phyloP scores from a whole-genome alignment of 2,888 invertebrate genomes.

The Pelosia muscerda region DNA sequence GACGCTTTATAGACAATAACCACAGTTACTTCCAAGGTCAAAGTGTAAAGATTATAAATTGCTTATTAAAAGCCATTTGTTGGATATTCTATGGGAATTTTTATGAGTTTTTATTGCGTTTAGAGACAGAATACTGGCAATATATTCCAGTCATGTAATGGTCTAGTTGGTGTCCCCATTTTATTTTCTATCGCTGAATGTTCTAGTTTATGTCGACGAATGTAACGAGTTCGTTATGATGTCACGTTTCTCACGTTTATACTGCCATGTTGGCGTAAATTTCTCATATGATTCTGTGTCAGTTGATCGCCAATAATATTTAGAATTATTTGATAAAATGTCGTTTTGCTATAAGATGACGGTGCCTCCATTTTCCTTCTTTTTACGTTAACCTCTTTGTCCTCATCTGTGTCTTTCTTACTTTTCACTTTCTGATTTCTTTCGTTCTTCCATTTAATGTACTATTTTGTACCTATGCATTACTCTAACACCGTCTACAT shows the following conservation, averaged over 20 bases:
- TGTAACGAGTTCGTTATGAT: not conserved
- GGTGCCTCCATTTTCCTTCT: not conserved
- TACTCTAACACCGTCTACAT: too few relatives aligned
- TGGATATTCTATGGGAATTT: conserved; percentile 3
- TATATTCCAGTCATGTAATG: not conserved
- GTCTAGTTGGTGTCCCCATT: not conserved
- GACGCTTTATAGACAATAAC: conserved; percentile 24
- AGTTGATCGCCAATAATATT: not conserved
- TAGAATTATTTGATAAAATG: conserved; percentile 7
- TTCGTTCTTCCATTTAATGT: too few relatives aligned
- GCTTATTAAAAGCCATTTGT: conserved; percentile 13
- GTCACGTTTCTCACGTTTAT: conserved; percentile 3
- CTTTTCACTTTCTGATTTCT: too few relatives aligned
- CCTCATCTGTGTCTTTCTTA: too few relatives aligned
- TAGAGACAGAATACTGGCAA: not conserved
- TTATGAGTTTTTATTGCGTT: not conserved
- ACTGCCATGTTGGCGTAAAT: not conserved
- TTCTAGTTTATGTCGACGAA: not conserved
- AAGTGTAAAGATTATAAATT: conserved; percentile 25
- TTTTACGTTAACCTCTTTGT: too few relatives aligned
- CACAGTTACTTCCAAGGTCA: conserved; percentile 19
- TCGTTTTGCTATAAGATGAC: not conserved
- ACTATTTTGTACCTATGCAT: too few relatives aligned
- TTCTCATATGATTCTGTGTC: conserved; percentile 5
- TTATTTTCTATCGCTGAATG: conserved; percentile 2